Evolutionary conservation across 2,888 invertebrate species (phyloP).

Genomic region (Megalurothrips usitatus): DNA sequence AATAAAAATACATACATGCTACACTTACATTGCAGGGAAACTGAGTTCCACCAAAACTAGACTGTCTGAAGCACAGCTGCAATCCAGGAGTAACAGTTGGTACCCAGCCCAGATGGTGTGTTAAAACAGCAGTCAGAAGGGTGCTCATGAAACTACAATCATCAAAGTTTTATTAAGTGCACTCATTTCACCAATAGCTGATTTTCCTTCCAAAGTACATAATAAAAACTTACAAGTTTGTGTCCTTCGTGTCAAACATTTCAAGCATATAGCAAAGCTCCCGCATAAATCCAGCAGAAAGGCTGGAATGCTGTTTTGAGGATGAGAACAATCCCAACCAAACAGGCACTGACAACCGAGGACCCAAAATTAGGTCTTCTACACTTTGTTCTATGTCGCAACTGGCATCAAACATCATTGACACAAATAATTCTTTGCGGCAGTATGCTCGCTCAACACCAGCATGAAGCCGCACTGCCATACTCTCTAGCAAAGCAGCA

Average conservation of each 20-base stretch:
- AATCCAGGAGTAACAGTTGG: conserved; percentile 60
- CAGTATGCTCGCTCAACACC: conserved; percentile 63
- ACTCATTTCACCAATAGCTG: background rate
- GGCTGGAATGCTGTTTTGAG: conserved; percentile 22
- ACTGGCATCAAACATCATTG: conserved; percentile 53
- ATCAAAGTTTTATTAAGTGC: background rate
- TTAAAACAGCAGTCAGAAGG: conserved; percentile 78
- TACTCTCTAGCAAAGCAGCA: conserved; percentile 66
- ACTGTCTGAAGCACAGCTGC: conserved; percentile 42
- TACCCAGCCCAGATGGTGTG: conserved; percentile 89
- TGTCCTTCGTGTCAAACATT: conserved; percentile 74
- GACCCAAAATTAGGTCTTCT: conserved; percentile 63
- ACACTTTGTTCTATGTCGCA: conserved; percentile 52
- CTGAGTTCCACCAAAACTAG: background rate
- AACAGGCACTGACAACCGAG: conserved; percentile 59
- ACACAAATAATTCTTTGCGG: conserved; percentile 47
- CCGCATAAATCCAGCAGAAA: conserved; percentile 36
- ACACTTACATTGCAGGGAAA: background rate
- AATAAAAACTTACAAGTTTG: conserved; percentile 73
- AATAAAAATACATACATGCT: background rate
- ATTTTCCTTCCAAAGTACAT: background rate
- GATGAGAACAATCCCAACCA: conserved; percentile 54
- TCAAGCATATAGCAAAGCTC: conserved; percentile 61
- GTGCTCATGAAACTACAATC: conserved; percentile 82
- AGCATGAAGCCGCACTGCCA: conserved; percentile 65